Conservation (phyloP, 2,113 vertebrate species). For the Nasalis larvatus region DNA sequence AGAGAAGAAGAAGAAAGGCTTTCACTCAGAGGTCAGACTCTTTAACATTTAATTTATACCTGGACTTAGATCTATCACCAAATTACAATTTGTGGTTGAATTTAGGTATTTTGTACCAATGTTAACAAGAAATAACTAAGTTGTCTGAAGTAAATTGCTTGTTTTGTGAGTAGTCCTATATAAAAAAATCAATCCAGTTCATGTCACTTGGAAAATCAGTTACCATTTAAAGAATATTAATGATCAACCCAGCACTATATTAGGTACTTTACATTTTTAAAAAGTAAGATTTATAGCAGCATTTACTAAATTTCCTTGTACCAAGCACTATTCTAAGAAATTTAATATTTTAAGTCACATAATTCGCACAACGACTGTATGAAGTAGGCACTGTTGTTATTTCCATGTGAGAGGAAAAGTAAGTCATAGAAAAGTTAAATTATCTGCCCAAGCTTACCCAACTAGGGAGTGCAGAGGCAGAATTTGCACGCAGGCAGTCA, state of each 20-base stretch:
- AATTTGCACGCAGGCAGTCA: neutral
- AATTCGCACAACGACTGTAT: neutral
- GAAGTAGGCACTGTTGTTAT: neutral
- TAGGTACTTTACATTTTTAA: neutral
- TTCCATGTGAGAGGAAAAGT: neutral
- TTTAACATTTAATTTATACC: neutral
- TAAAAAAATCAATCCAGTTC: neutral
- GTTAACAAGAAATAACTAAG: neutral
- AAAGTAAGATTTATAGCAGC: neutral
- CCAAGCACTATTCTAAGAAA: neutral
- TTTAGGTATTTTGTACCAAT: neutral
- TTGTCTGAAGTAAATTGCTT: neutral
- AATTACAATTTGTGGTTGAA: slow-evolving; percentile 4
- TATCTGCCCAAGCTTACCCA: neutral
- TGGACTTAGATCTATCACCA: neutral
- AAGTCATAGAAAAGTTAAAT: neutral
- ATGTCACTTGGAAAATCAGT: neutral
- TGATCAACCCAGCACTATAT: neutral
- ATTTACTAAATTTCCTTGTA: slow-evolving; percentile 8
- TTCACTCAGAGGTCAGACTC: neutral
- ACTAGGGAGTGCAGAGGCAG: neutral
- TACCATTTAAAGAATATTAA: neutral
- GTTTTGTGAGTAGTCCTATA: neutral
- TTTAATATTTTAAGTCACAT: neutral
- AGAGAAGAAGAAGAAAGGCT: neutral